Conservation (phyloP, 2,113 vertebrate genomes). For the Bambusicola thoracicus region DNA sequence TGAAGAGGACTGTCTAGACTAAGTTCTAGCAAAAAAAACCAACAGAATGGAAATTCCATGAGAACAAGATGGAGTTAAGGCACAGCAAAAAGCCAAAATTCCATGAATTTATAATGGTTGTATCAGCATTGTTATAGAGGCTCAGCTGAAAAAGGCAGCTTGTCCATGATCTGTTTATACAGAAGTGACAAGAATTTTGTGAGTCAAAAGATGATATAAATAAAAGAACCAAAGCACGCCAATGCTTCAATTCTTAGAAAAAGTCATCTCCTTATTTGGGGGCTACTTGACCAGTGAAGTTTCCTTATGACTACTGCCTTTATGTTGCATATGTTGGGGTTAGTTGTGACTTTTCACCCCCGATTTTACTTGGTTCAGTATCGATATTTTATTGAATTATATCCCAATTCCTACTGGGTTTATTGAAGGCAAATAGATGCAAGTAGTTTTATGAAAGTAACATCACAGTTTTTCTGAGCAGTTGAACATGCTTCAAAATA, state of each 20-base stretch:
- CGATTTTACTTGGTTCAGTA: not conserved
- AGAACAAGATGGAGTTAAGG: not conserved
- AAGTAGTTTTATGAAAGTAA: not conserved
- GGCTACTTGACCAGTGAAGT: not conserved
- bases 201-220: not conserved
- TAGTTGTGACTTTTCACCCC: rapidly evolving
- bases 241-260: not conserved
- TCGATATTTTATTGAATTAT: not conserved
- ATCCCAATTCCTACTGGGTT: not conserved
- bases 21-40: not conserved
- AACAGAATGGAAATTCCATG: not conserved
- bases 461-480: not conserved
- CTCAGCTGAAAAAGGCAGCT: not conserved
- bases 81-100: not conserved
- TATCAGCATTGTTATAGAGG: not conserved
- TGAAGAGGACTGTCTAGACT: not conserved
- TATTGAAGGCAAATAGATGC: not conserved
- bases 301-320: not conserved
- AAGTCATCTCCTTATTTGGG: not conserved
- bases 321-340: not conserved
- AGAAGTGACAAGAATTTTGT: not conserved
- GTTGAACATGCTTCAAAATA: not conserved
- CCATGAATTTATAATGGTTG: not conserved
- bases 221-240: not conserved
- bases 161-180: rapidly evolving